Conservation (phyloP, 2,797 vertebrate genomes). For the Calcarius lapponicus region DNA sequence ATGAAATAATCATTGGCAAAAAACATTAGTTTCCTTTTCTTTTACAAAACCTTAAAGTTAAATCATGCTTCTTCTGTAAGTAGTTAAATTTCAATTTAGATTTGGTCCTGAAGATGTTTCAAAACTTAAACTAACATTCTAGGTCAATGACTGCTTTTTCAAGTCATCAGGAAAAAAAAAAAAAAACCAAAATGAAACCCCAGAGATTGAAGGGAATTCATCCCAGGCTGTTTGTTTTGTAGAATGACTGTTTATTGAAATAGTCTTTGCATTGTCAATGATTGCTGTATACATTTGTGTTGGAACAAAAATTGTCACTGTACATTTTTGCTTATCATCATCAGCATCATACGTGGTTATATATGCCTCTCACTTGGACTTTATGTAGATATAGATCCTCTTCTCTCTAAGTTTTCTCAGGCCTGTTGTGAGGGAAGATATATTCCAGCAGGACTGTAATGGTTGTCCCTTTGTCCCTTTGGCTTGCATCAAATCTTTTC, state of each 20-base stretch:
- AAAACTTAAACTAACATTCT: background rate
- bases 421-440: background rate
- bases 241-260: background rate
- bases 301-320: background rate
- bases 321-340: background rate
- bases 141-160: background rate
- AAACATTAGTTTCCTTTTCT: background rate
- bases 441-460: background rate
- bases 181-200: background rate
- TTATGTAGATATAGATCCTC: background rate
- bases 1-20: constrained; percentile 8
- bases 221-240: background rate
- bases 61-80: background rate
- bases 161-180: background rate
- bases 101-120: background rate
- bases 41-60: background rate
- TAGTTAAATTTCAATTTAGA: background rate
- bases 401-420: background rate
- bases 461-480: background rate
- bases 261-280: background rate
- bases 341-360: background rate
- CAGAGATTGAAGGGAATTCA: background rate
- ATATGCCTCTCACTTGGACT: background rate
- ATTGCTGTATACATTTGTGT: rapidly evolving
- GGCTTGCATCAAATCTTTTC: background rate